These are phyloP conservation scores for Nephrotoma appendiculata DNA, from an alignment of 2,888 invertebrate species.

Conservation along the genomic window DNA sequence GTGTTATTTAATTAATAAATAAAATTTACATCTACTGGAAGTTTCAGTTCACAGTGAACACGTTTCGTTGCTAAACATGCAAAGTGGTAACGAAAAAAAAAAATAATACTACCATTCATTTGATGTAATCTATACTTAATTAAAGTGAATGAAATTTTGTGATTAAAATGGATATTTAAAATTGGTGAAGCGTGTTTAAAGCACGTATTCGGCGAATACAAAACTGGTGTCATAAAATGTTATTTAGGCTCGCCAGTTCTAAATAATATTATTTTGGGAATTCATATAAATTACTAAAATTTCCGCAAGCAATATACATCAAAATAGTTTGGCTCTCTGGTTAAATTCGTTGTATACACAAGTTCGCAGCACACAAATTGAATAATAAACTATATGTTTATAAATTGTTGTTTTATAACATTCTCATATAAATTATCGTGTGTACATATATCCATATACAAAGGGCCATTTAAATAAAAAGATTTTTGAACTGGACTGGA, in stretches of 20 bases:
- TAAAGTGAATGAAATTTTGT: neutral
- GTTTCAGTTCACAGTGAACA: too few relatives aligned
- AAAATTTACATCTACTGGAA: neutral
- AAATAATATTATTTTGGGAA: too few relatives aligned
- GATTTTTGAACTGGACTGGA: neutral
- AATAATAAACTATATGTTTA: neutral
- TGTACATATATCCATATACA: neutral
- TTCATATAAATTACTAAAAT: neutral
- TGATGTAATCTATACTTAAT: neutral
- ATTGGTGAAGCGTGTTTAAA: too few relatives aligned
- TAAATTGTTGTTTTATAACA: neutral
- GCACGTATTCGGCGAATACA: too few relatives aligned
- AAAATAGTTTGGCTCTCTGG: neutral
- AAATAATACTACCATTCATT: neutral
- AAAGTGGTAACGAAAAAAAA: too few relatives aligned
- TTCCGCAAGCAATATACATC: neutral
- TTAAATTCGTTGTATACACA: neutral
- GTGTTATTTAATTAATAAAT: neutral
- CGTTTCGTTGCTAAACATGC: too few relatives aligned
- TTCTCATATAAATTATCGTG: neutral
- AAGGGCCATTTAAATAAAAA: neutral
- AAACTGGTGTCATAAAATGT: too few relatives aligned
- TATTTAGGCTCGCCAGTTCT: too few relatives aligned
- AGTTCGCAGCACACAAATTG: neutral
- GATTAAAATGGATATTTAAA: neutral